Base-by-base conservation (phyloP, 2,888 invertebrate species). In the Lithosia quadra region DNA sequence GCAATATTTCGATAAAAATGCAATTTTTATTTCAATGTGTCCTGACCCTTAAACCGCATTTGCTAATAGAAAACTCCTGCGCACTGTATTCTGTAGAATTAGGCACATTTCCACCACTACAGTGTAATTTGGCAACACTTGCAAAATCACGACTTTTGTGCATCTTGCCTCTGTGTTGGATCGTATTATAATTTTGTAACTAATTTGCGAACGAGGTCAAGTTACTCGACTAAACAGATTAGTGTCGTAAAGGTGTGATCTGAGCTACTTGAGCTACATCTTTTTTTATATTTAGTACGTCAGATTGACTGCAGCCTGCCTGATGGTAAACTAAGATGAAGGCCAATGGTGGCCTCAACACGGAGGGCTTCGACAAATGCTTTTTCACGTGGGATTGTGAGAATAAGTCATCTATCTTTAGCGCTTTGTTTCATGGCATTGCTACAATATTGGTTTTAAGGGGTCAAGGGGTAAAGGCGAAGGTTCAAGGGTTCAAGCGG, bases 41-140 rank as follows among this genome's bases (percentile, higher is more conserved):
- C 56, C 79, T 1, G 34, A 64, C 65, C 86, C 80, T 82, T 78
- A 92, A 93, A 93, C 93, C 92, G 91, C 93, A 93, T 90, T 92
- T 87, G 91, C 89, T 93, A 94, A 93, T 92, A 94, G 92, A 94
- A 94, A 93, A 92, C 93, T 92, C 89, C 92, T 89, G 92, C 91
- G 91, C 90, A 86, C 84, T 74, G 85, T 87, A 90, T 87, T 89
- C 92, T 86, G 84, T 91, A 88, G 91, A 93, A 93, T 93, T 94
- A 94, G 91, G 89, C 89, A 92, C 89, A 92, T 92, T 90, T 80
- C 89, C 88, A 87, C 87, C 85, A 81, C 89, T 84, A 57, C 56
- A 28, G 87, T 91, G 87, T 91, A 92, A 94, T 93, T 93, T 92
- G 92, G 86, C 89, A 90, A 86, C 83, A 80, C 87, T 92, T 90